phyloP scores from a whole-genome alignment of 1,140 invertebrate genomes.

The Vollenhovia emeryi region DNA sequence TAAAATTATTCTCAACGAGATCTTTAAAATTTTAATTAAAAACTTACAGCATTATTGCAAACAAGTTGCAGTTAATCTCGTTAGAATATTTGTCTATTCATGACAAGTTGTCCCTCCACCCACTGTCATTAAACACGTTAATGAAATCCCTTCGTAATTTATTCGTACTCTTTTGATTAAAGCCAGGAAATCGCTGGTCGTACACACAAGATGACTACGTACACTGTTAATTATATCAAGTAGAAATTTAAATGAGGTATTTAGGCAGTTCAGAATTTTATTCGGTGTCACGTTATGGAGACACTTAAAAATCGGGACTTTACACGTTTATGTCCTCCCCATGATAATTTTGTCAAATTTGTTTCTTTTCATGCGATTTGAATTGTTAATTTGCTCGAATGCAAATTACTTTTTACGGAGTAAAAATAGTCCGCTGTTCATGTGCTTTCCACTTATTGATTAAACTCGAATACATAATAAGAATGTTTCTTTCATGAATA shows the following conservation, averaged over 20 bases:
- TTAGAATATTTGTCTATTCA: slow-evolving; percentile 50
- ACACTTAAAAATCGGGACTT: slow-evolving; percentile 8
- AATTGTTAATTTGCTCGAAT: slow-evolving; percentile 24
- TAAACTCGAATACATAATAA: slow-evolving; percentile 21
- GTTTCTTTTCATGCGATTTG: slow-evolving; percentile 2
- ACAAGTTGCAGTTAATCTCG: background rate
- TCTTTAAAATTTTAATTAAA: background rate
- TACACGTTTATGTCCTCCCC: background rate
- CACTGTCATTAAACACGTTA: slow-evolving; percentile 73
- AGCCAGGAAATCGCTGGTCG: slow-evolving; percentile 55
- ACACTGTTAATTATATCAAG: slow-evolving; percentile 32
- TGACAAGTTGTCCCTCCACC: slow-evolving; percentile 76
- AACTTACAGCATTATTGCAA: background rate
- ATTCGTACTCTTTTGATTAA: slow-evolving; percentile 68
- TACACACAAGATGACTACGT: background rate
- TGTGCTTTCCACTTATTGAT: background rate
- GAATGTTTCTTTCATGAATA: background rate
- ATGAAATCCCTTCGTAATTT: slow-evolving; percentile 75
- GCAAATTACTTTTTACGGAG: slow-evolving; percentile 17
- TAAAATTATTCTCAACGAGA: background rate
- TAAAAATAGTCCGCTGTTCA: background rate
- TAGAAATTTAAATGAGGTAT: slow-evolving; percentile 47
- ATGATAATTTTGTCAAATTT: slow-evolving; percentile 11
- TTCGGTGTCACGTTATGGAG: background rate
- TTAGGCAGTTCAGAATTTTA: slow-evolving; percentile 34